Percentiles rank a stretch among this genome's conserved stretches.
Conservation (phyloP, 2,113 vertebrate genomes). For the Poicephalus meyeri region DNA sequence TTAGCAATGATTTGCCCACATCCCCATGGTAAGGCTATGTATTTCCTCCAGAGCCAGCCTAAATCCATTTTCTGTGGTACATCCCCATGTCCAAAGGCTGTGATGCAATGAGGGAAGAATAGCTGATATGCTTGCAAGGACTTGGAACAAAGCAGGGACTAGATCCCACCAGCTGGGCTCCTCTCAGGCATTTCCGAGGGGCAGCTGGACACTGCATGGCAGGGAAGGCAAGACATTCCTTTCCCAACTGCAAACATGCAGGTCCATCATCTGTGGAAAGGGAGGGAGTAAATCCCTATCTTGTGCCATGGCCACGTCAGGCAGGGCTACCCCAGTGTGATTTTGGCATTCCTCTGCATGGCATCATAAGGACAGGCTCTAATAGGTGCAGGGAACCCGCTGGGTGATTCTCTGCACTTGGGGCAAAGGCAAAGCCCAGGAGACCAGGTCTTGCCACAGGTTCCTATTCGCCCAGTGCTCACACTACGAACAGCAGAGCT, state of each 20-base stretch:
- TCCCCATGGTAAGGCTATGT: neutral
- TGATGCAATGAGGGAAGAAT: neutral
- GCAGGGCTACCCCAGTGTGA: neutral
- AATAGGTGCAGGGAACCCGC: rapidly evolving
- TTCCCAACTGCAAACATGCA: rapidly evolving
- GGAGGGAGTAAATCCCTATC: neutral
- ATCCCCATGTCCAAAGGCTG: rapidly evolving
- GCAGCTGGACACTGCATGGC: neutral
- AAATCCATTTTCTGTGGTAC: neutral
- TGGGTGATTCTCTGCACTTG: neutral
- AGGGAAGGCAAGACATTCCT: neutral
- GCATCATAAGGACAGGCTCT: rapidly evolving
- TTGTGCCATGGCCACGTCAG: rapidly evolving
- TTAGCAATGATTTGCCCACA: neutral
- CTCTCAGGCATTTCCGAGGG: neutral
- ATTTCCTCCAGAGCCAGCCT: neutral
- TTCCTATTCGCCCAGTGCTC: neutral
- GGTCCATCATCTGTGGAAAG: neutral
- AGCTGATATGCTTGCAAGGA: neutral
- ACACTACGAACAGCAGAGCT: rapidly evolving
- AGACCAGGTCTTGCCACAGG: neutral
- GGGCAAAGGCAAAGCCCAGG: neutral
- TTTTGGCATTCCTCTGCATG: rapidly evolving
- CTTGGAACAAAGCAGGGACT: neutral
- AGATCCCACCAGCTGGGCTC: neutral